phyloP scores from a whole-genome alignment of 2,797 vertebrate genomes.

The Halcyon smyrnensis region DNA sequence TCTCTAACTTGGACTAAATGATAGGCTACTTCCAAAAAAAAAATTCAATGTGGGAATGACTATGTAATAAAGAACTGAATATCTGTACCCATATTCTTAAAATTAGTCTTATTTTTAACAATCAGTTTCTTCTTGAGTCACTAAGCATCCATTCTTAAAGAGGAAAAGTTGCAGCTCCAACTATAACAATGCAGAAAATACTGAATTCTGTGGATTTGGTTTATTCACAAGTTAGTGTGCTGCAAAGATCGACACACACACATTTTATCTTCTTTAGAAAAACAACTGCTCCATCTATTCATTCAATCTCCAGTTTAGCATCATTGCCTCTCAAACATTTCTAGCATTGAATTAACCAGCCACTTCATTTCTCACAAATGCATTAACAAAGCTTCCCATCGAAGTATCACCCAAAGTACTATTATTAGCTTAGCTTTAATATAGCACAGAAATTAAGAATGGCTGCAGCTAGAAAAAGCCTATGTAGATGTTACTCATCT shows the following conservation, averaged over 20 bases:
- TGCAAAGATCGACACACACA: background rate
- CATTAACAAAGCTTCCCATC: slow-evolving; percentile 1
- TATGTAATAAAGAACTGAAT: background rate
- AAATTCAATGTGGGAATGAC: background rate
- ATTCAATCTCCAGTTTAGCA: background rate
- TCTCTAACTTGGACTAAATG: background rate
- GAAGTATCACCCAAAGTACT: slow-evolving; percentile 7
- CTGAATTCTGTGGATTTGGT: no score
- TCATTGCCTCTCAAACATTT: background rate
- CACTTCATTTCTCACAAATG: background rate
- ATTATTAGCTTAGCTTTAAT: slow-evolving; percentile 45
- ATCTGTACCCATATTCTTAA: background rate
- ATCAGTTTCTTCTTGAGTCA: background rate
- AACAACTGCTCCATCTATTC: background rate
- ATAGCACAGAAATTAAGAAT: slow-evolving; percentile 14
- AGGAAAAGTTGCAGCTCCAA: background rate
- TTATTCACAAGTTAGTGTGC: background rate
- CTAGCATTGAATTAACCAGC: background rate
- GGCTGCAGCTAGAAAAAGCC: slow-evolving; percentile 11
- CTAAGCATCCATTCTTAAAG: background rate
- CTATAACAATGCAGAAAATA: background rate
- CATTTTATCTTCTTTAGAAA: background rate
- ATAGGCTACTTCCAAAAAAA: background rate
- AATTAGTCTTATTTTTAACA: background rate
- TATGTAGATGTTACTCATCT: slow-evolving; percentile 6